A percentile compares a stretch with the other conserved stretches of the same genome.
phyloP scores from a whole-genome alignment of 1,140 invertebrate genomes.

The Uloborus diversus region DNA sequence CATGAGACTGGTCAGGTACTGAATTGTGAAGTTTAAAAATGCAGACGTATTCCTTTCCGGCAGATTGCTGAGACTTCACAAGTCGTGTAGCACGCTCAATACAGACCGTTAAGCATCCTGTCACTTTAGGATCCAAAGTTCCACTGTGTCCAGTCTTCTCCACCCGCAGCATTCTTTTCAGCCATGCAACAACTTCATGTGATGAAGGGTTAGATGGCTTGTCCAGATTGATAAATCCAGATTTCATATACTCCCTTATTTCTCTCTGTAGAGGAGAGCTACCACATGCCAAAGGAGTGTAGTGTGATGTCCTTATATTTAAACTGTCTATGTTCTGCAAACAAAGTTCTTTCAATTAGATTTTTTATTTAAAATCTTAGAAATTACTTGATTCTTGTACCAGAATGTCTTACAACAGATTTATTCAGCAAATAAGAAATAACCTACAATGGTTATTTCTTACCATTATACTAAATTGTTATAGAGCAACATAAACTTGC shows the following conservation, averaged over 20 bases:
- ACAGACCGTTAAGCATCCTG: slow-evolving; percentile 97
- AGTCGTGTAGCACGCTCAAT: slow-evolving; percentile 95
- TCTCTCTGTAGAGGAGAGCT: slow-evolving; percentile 90
- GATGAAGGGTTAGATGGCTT: slow-evolving; percentile 99
- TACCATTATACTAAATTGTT: not conserved
- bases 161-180: slow-evolving; percentile 87
- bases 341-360: slow-evolving; percentile 39
- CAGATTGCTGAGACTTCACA: slow-evolving; percentile 98
- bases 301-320: slow-evolving; percentile 93
- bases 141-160: slow-evolving; percentile 96
- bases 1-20: slow-evolving; percentile 81
- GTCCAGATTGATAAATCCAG: slow-evolving; percentile 97
- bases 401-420: not conserved
- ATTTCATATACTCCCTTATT: slow-evolving; percentile 86
- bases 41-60: slow-evolving; percentile 98
- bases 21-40: slow-evolving; percentile 94
- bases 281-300: slow-evolving; percentile 91
- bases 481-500: not conserved
- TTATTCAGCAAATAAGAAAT: not conserved
- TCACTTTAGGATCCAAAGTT: slow-evolving; percentile 97
- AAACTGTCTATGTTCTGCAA: slow-evolving; percentile 92
- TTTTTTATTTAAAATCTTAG: not conserved
- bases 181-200: slow-evolving; percentile 99
- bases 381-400: not conserved
- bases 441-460: too few relatives aligned